Percentiles rank a stretch among this genome's conserved stretches.
Conservation (phyloP, 2,888 invertebrate species). For the Melinaea menophilus region DNA sequence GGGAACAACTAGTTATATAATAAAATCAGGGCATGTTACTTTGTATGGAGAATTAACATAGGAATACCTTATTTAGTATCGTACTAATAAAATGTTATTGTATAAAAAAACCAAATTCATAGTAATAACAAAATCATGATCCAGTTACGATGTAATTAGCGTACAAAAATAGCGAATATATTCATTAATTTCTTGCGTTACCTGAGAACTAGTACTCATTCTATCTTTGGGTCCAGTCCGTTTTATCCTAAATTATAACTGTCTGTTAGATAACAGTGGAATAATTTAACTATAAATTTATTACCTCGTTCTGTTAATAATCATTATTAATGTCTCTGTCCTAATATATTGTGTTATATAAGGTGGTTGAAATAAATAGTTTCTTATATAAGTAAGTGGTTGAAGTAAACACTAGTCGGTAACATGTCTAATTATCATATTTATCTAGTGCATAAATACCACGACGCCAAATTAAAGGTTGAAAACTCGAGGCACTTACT, state of each 20-base stretch:
- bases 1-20: too few species aligned
- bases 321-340: too few species aligned
- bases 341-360: background rate
- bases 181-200: slow-evolving; percentile 14
- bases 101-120: too few species aligned
- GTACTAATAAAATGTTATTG: too few species aligned
- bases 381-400: background rate
- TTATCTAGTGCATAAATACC: slow-evolving; percentile 21
- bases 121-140: too few species aligned
- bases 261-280: background rate
- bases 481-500: slow-evolving; percentile 22
- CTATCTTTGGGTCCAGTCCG: slow-evolving; percentile 21
- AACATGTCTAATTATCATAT: slow-evolving; percentile 20
- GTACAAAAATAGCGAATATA: slow-evolving; percentile 1
- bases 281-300: background rate
- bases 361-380: background rate
- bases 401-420: slow-evolving; percentile 7
- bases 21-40: too few species aligned
- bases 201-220: slow-evolving; percentile 4
- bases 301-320: too few species aligned
- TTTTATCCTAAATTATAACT: slow-evolving; percentile 29
- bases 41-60: too few species aligned
- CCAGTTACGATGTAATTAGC: background rate
- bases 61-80: too few species aligned
- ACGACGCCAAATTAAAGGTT: slow-evolving; percentile 29